Evolutionary conservation across 2,888 invertebrate genomes (phyloP), one percentile per base, ranked within the genome.

Genomic region (Hecatera dysodea): DNA sequence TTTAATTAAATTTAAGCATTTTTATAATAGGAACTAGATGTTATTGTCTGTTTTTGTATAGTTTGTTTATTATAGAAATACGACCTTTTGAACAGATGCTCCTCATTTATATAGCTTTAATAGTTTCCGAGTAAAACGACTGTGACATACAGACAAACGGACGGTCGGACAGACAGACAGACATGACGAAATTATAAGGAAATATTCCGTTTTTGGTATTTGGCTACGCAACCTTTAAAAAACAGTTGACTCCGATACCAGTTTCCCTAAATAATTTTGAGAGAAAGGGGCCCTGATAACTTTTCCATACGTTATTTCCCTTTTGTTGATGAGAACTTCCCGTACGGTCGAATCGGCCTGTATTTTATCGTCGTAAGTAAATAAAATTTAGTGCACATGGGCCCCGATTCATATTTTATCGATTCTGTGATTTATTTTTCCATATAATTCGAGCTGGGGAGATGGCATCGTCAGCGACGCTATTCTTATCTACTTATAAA

Each of bases 241-340:
- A 66, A 72, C 78, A 67, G 57, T 72, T 67, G 72, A 65, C 61
- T 62, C 55, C 55, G 55, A 70, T 78, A 80, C 68, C 75, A 61
- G 50, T 39, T 36, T 64, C 72, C 74, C 61, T 61, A 74, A 82
- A 67, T 71, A 71, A 81, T 82, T 83, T 83, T 73, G 73, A 81
- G 79, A 78, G 67, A 83, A 81, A 75, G 60, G 81, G 69, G 69
- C 80, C 75, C 71, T 81, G 67, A 83, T 81, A 83, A 81, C 83
- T 83, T 75, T n/a, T 70, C 72, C 55, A 83, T 81, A 81, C 76
- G 76, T 83, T 82, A 79, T 81, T 79, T 74, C 67, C 67, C 74
- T 82, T 83, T 82, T 74, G 83, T 82, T 81, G 82, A 83, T 81
- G 81, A 81, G 81, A 78, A 78, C 69, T 75, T 78, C 72, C 67